Conservation (phyloP, 2,888 invertebrate genomes). For the Globia sparganii region DNA sequence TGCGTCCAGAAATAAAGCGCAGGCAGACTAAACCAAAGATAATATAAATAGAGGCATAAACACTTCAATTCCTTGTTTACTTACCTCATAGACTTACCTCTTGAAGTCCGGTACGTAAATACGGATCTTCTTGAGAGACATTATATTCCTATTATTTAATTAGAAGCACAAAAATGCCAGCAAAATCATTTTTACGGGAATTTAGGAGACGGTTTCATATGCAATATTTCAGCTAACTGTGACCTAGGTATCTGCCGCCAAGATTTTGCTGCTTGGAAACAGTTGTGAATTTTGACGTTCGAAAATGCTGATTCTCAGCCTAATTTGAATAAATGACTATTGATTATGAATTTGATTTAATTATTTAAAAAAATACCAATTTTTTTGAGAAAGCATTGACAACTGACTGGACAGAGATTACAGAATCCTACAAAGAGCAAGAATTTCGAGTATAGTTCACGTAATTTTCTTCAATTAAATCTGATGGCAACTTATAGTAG, state of each 20-base stretch:
- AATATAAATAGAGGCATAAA: conserved; percentile 41
- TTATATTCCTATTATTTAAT: not conserved
- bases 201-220: not conserved
- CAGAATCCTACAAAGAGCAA: too few species aligned
- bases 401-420: too few species aligned
- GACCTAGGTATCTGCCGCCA: not conserved
- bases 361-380: too few species aligned
- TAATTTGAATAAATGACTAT: too few species aligned
- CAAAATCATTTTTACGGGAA: not conserved
- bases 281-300: too few species aligned
- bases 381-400: too few species aligned
- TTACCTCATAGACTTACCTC: conserved; percentile 3
- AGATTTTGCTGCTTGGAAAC: not conserved
- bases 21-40: conserved; percentile 31
- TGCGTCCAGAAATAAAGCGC: conserved; percentile 33
- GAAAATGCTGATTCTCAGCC: too few species aligned
- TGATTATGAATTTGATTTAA: too few species aligned
- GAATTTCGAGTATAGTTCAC: not conserved
- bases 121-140: conserved; percentile 14
- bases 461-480: not conserved
- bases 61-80: conserved; percentile 33
- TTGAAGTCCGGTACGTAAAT: conserved; percentile 7
- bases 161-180: not conserved
- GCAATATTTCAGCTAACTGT: not conserved
- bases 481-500: too few species aligned